These are phyloP conservation scores for Camelus bactrianus DNA, from an alignment of 2,113 vertebrate species.

Conservation along the genomic window DNA sequence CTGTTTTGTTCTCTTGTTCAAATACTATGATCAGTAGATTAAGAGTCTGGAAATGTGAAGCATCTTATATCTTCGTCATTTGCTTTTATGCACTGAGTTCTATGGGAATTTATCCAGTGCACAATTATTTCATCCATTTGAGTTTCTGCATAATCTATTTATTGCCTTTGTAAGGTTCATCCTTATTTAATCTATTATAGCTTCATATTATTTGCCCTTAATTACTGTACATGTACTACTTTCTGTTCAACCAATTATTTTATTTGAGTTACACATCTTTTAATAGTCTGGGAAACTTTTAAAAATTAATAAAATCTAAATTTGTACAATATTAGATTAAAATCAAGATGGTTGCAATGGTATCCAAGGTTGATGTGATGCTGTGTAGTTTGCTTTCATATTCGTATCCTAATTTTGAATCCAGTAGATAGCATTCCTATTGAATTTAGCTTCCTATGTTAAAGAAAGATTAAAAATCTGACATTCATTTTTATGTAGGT, in stretches of 20 bases:
- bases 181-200: background rate
- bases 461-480: background rate
- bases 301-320: conserved; percentile 14
- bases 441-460: background rate
- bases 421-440: background rate
- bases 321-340: background rate
- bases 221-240: background rate
- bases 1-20: background rate
- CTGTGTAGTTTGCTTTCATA: background rate
- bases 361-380: background rate
- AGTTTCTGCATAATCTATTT: background rate
- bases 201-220: conserved; percentile 12
- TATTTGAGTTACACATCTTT: background rate
- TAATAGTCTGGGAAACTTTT: background rate
- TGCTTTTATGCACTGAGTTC: background rate
- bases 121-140: background rate
- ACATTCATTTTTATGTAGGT: background rate
- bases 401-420: background rate
- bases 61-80: background rate
- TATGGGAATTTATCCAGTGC: background rate
- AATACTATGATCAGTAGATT: background rate
- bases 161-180: background rate
- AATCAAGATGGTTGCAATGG: background rate
- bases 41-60: background rate
- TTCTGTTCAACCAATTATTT: background rate